These are phyloP conservation scores for Lasioglossum pauxillum DNA, from an alignment of 2,888 invertebrate genomes.

Conservation along the genomic window DNA sequence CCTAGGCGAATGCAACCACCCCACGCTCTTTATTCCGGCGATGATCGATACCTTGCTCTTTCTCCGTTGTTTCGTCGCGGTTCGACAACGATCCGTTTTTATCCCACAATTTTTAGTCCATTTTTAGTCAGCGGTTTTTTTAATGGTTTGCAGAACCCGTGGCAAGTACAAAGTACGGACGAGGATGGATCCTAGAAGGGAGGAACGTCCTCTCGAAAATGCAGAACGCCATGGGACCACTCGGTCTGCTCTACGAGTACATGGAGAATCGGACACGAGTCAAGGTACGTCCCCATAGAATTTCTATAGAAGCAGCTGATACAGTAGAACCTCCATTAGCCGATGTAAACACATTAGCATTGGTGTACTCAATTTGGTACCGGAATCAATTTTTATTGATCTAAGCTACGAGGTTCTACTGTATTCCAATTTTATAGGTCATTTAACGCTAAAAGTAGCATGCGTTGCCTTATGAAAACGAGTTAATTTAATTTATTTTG, in stretches of 20 bases:
- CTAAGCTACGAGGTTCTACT: too few relatives aligned
- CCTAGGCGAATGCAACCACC: slow-evolving; percentile 7
- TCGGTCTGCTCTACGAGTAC: slow-evolving; percentile 87
- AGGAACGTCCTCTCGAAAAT: slow-evolving; percentile 86
- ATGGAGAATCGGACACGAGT: slow-evolving; percentile 87
- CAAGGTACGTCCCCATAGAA: slow-evolving; percentile 85
- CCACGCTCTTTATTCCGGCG: background rate
- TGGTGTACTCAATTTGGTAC: background rate
- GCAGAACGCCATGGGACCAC: slow-evolving; percentile 87
- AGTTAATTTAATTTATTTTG: too few relatives aligned
- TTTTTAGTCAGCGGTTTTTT: background rate
- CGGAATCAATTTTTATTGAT: too few relatives aligned
- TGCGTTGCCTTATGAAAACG: too few relatives aligned
- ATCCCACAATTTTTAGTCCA: background rate
- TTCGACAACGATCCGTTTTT: background rate
- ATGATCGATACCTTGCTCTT: slow-evolving; percentile 19
- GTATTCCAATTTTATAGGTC: too few relatives aligned
- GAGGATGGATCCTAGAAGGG: slow-evolving; percentile 71
- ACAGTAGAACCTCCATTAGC: background rate
- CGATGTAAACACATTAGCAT: background rate
- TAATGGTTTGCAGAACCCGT: slow-evolving; percentile 72
- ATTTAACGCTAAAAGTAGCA: too few relatives aligned
- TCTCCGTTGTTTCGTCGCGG: slow-evolving; percentile 1
- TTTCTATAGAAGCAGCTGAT: background rate
- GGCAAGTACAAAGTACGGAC: slow-evolving; percentile 29